phyloP scores from a whole-genome alignment of 2,797 vertebrate species.

The Parambassis ranga region DNA sequence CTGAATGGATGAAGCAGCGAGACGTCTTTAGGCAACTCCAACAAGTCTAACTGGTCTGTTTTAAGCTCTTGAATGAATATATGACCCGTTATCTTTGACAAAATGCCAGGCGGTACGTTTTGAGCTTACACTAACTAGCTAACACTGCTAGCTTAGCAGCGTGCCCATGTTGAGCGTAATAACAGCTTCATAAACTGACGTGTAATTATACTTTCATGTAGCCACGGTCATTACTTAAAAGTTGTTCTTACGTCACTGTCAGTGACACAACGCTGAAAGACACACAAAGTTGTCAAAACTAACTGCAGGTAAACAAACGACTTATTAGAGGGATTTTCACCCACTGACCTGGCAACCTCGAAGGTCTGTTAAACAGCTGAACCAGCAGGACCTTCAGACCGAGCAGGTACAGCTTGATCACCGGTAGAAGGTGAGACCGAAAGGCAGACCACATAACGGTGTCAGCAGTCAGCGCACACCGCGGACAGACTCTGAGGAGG shows the following conservation, averaged over 20 bases:
- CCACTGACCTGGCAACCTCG: slow-evolving; percentile 77
- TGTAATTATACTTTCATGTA: background rate
- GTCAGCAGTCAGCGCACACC: background rate
- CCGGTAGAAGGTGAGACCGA: slow-evolving; percentile 53
- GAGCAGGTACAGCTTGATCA: slow-evolving; percentile 74
- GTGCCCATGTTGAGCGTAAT: background rate
- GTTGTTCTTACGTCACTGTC: background rate
- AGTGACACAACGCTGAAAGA: background rate
- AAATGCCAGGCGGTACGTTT: background rate
- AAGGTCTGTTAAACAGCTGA: slow-evolving; percentile 75
- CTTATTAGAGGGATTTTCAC: slow-evolving; percentile 6
- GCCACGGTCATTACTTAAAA: background rate
- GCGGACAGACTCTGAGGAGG: too few relatives aligned
- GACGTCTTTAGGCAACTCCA: too few relatives aligned
- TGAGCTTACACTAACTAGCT: background rate
- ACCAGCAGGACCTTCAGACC: slow-evolving; percentile 74
- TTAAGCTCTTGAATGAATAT: too few relatives aligned
- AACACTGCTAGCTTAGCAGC: background rate
- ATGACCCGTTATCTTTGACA: too few relatives aligned
- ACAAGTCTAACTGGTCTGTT: too few relatives aligned
- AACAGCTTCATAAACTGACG: background rate
- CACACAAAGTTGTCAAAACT: background rate
- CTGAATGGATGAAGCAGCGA: too few relatives aligned
- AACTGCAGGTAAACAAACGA: background rate
- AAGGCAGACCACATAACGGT: slow-evolving; percentile 55